These are phyloP conservation scores for Fukomys damarensis DNA, from an alignment of 2,113 vertebrate species.

Conservation along the genomic window DNA sequence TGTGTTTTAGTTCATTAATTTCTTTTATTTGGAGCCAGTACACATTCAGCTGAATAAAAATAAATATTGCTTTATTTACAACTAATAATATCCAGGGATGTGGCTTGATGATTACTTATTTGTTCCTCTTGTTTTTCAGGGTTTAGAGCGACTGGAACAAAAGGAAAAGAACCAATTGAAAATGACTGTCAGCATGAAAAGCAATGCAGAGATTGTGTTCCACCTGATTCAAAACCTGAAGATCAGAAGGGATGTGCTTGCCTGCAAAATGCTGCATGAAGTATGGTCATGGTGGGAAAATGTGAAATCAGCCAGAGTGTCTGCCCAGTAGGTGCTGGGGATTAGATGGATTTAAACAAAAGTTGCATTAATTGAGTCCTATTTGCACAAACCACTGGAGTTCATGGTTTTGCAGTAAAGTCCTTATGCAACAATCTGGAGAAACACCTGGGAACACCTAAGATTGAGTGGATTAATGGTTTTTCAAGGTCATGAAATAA, in stretches of 20 bases:
- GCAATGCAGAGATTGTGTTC: background rate
- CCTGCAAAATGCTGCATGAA: background rate
- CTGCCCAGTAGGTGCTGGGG: background rate
- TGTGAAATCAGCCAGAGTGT: background rate
- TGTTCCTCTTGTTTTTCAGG: background rate
- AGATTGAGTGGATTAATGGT: background rate
- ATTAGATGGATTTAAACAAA: background rate
- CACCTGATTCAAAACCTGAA: background rate
- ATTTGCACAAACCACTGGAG: background rate
- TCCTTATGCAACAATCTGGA: background rate
- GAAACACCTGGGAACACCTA: background rate
- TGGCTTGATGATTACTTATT: background rate
- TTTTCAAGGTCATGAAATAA: slow-evolving; percentile 32
- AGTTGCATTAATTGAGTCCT: accelerated
- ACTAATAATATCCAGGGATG: background rate
- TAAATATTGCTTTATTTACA: slow-evolving; percentile 19
- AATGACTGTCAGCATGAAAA: slow-evolving; percentile 10
- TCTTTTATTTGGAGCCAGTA: slow-evolving; percentile 25
- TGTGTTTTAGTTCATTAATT: slow-evolving; percentile 7
- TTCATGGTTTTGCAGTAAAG: background rate
- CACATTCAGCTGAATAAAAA: background rate
- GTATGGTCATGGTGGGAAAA: background rate
- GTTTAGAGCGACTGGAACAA: slow-evolving; percentile 36
- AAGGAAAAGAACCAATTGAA: background rate
- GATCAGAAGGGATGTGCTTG: background rate